Conservation (phyloP, 2,113 vertebrate genomes). For the Tupaia tana region DNA sequence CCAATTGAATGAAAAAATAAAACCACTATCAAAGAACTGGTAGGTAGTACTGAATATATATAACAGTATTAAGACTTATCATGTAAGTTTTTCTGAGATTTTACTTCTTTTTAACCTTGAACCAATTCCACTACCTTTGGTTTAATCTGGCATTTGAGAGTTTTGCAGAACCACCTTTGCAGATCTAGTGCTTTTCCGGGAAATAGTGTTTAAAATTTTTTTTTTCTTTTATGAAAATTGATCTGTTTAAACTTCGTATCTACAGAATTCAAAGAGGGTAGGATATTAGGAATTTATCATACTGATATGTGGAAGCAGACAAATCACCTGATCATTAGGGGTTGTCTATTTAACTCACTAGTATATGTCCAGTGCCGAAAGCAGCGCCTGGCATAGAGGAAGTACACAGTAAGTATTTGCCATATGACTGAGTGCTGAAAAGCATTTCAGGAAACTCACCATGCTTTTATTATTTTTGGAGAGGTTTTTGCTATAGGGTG, state of each 20-base stretch:
- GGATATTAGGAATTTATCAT: background rate
- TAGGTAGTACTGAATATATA: background rate
- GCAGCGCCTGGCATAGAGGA: too few relatives aligned
- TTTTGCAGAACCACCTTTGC: background rate
- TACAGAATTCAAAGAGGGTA: background rate
- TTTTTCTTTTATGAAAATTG: background rate
- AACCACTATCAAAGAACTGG: background rate
- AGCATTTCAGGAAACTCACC: background rate
- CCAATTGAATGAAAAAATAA: background rate
- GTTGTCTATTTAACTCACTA: background rate
- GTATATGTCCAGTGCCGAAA: background rate
- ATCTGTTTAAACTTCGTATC: background rate
- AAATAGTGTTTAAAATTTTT: background rate
- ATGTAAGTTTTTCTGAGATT: background rate
- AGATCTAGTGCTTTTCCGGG: background rate
- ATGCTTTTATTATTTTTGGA: too few relatives aligned
- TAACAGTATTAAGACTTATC: background rate
- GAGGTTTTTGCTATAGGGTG: too few relatives aligned
- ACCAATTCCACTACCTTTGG: background rate
- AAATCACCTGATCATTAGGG: background rate
- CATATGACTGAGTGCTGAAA: background rate
- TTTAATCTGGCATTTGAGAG: background rate
- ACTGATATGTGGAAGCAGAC: background rate
- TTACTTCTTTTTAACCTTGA: background rate
- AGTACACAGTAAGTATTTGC: background rate